These are phyloP conservation scores for Rachycentron canadum DNA, from an alignment of 2,797 vertebrate genomes.

Conservation along the genomic window DNA sequence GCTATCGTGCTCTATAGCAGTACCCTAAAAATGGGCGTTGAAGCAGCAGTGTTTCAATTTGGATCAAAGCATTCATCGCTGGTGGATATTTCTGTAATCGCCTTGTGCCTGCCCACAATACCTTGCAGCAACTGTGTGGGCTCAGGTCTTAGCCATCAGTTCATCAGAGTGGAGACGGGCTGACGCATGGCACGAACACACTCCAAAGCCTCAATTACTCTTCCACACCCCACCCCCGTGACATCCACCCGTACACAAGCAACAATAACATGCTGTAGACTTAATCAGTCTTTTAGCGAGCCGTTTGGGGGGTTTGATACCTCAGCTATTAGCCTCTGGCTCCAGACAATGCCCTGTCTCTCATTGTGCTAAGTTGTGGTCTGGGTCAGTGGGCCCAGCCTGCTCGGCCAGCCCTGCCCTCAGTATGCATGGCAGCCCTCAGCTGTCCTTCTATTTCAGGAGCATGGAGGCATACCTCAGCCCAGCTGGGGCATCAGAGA, in stretches of 20 bases:
- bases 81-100: constrained; percentile 81
- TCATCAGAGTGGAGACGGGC: constrained; percentile 77
- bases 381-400: constrained; percentile 72
- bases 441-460: constrained; percentile 95
- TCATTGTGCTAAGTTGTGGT: constrained; percentile 85
- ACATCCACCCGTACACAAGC: constrained; percentile 54
- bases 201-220: constrained; percentile 79
- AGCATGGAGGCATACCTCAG: constrained; percentile 87
- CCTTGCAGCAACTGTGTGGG: constrained; percentile 80
- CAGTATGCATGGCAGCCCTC: constrained; percentile 89
- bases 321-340: constrained; percentile 84
- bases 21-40: constrained; percentile 63
- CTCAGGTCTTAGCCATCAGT: constrained; percentile 77
- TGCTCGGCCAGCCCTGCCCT: constrained; percentile 80
- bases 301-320: constrained; percentile 77
- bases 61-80: constrained; percentile 80
- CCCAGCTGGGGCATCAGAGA: constrained; percentile 91
- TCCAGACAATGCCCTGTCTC: constrained; percentile 88
- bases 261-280: constrained; percentile 61
- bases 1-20: constrained; percentile 23
- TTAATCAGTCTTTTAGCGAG: constrained; percentile 80
- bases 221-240: constrained; percentile 42
- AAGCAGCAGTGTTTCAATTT: constrained; percentile 71
- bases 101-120: constrained; percentile 77
- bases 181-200: constrained; percentile 78